phyloP scores from a whole-genome alignment of 2,113 vertebrate species.

The Periophthalmus modestus region DNA sequence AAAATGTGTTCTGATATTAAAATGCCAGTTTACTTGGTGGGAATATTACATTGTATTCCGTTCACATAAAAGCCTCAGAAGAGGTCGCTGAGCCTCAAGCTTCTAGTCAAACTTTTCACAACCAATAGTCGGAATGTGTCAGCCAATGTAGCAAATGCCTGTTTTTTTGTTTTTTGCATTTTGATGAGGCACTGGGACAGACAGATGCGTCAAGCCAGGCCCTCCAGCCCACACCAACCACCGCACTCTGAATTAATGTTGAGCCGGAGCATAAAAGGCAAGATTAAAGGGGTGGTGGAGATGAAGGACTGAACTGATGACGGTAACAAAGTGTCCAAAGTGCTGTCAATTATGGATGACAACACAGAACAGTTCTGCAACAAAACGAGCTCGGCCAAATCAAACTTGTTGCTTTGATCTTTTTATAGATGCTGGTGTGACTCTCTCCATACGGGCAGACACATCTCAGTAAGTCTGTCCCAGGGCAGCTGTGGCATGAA shows the following conservation, averaged over 20 bases:
- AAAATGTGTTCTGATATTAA: not conserved
- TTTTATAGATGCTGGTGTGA: not conserved
- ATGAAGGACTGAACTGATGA: slow-evolving; percentile 53
- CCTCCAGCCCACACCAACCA: slow-evolving; percentile 1
- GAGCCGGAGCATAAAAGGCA: slow-evolving; percentile 42
- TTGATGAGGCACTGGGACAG: slow-evolving; percentile 55
- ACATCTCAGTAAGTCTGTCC: not conserved
- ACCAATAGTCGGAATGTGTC: slow-evolving; percentile 48
- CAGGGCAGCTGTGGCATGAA: not conserved
- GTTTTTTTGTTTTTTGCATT: slow-evolving; percentile 62
- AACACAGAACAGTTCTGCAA: not conserved
- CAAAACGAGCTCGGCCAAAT: too few species aligned
- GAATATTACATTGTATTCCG: slow-evolving; percentile 43
- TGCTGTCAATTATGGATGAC: slow-evolving; percentile 47
- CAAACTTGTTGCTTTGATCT: not conserved
- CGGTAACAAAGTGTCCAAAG: slow-evolving; percentile 39
- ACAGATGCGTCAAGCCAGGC: slow-evolving; percentile 22
- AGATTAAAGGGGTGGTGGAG: slow-evolving; percentile 56
- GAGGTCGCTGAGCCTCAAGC: slow-evolving; percentile 47
- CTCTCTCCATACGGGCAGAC: not conserved
- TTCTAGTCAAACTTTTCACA: slow-evolving; percentile 58
- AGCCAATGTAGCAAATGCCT: slow-evolving; percentile 33
- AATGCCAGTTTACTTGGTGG: slow-evolving; percentile 20
- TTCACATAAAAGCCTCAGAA: slow-evolving; percentile 39
- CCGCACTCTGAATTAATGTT: slow-evolving; percentile 49